These are phyloP conservation scores for Leucania comma DNA, from an alignment of 2,888 invertebrate species.

Conservation along the genomic window DNA sequence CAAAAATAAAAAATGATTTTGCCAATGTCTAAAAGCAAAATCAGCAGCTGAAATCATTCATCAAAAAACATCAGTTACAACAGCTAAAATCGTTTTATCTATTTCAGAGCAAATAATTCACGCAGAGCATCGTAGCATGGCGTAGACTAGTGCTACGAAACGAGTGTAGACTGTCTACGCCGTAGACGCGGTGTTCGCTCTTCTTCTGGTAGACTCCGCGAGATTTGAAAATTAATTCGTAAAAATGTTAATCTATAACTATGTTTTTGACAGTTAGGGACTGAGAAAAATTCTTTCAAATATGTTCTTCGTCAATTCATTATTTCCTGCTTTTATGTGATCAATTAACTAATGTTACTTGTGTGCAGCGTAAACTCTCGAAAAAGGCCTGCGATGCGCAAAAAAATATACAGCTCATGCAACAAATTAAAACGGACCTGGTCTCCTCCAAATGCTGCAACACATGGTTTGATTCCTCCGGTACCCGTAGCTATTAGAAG, in stretches of 20 bases:
- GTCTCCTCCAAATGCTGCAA: slow-evolving; percentile 96
- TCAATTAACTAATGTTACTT: not conserved
- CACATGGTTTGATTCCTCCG: slow-evolving; percentile 97
- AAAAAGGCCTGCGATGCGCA: not conserved
- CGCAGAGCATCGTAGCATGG: not conserved
- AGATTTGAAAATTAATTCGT: too few relatives aligned
- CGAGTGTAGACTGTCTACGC: slow-evolving; percentile 1
- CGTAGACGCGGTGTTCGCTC: not conserved
- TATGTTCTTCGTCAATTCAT: too few relatives aligned
- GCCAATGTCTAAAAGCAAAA: too few relatives aligned
- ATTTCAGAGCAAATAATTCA: not conserved
- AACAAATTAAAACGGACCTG: slow-evolving; percentile 83
- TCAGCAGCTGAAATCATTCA: too few relatives aligned
- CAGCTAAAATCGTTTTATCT: not conserved
- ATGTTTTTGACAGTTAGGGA: too few relatives aligned
- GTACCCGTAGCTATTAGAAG: slow-evolving; percentile 94
- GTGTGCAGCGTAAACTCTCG: not conserved
- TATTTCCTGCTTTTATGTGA: too few relatives aligned
- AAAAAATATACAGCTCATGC: not conserved
- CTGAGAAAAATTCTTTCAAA: too few relatives aligned
- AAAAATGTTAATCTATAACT: too few relatives aligned
- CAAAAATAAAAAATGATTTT: too few relatives aligned
- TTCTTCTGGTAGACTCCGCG: not conserved
- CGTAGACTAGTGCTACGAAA: slow-evolving; percentile 2
- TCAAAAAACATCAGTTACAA: not conserved